A percentile compares a stretch with the other conserved stretches of the same genome.
Conservation (phyloP, 1,140 invertebrate species). For the Eubasilissa regina region DNA sequence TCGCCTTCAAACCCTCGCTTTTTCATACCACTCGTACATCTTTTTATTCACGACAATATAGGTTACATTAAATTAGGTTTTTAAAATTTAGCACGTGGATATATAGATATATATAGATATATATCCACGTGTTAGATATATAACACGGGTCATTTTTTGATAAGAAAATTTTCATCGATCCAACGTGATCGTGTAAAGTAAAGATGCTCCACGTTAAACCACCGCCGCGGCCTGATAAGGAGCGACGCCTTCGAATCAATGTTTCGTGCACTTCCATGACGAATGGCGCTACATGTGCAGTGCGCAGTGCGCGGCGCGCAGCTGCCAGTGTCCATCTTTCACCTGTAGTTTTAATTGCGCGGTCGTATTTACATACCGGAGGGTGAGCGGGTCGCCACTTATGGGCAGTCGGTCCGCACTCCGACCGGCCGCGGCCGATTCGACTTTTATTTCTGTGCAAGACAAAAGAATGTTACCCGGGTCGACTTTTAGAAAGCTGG, state of each 20-base stretch:
- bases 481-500: conserved; percentile 52
- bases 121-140: too few species aligned
- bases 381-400: conserved; percentile 20
- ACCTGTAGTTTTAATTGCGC: conserved; percentile 49
- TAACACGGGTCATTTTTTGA: too few species aligned
- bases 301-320: background rate
- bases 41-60: too few species aligned
- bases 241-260: conserved; percentile 3
- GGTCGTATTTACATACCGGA: conserved; percentile 35
- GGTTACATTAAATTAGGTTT: too few species aligned
- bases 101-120: too few species aligned
- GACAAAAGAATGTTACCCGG: conserved; percentile 47
- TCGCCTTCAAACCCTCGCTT: too few species aligned
- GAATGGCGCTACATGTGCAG: background rate
- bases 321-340: conserved; percentile 32
- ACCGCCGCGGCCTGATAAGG: background rate
- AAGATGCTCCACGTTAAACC: too few species aligned
- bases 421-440: conserved; percentile 32
- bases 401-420: conserved; percentile 9
- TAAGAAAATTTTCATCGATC: too few species aligned
- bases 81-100: too few species aligned
- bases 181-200: too few species aligned
- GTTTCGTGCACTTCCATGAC: conserved; percentile 12
- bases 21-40: too few species aligned
- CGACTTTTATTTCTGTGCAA: conserved; percentile 47